Evolutionary conservation across 2,113 vertebrate genomes (phyloP).

Genomic region (Myotis davidii): DNA sequence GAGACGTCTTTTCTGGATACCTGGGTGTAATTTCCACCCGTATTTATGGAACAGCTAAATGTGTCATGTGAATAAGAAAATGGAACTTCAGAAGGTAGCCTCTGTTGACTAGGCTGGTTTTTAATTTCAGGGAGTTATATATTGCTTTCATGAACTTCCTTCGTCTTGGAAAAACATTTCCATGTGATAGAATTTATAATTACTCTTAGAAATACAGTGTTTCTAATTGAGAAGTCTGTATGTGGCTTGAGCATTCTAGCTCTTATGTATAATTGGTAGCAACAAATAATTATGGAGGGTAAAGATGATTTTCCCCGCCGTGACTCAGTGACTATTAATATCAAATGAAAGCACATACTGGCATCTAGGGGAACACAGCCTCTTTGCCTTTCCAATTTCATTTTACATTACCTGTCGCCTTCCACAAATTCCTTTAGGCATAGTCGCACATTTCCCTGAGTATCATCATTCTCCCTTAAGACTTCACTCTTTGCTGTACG

Average conservation of each 20-base stretch:
- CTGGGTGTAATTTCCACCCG: neutral
- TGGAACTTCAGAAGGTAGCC: neutral
- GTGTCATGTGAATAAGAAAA: conserved; percentile 2
- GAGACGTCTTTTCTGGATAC: neutral
- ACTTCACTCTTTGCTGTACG: neutral
- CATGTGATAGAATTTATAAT: neutral
- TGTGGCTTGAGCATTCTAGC: neutral
- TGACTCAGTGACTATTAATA: neutral
- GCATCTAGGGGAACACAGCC: neutral
- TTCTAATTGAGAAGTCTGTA: neutral
- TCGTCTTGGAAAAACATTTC: neutral
- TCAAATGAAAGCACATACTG: neutral
- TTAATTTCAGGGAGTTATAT: conserved; percentile 26
- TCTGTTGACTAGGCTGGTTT: neutral
- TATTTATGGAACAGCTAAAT: neutral
- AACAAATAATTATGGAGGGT: neutral
- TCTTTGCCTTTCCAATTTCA: neutral
- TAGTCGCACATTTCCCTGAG: neutral
- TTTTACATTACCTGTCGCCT: neutral
- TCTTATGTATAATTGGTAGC: neutral
- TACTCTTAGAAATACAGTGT: neutral
- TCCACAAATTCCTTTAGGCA: neutral
- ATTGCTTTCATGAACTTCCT: neutral
- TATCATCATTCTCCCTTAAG: neutral
- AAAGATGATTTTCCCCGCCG: neutral